Evolutionary conservation across 2,888 invertebrate species (phyloP), one percentile per base, ranked within the genome.

Genomic region (Podotricha telesiphe): DNA sequence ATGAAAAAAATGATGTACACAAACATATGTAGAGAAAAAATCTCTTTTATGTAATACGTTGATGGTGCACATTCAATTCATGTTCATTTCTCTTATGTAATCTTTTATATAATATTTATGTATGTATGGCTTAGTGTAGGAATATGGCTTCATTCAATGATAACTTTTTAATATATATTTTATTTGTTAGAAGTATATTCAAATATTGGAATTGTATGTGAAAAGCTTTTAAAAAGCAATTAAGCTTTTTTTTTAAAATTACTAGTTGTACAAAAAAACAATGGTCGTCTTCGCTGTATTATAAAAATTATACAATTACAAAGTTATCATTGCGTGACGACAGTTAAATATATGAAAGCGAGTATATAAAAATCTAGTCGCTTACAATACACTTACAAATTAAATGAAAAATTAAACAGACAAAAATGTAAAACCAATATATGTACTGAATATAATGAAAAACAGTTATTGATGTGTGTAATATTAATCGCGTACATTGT

Each of bases 331-430:
- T 42, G 58, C 42, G 22, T 42, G 42, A 20, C 10, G 20, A 42
- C 58, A 42, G 15, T 6, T 62, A 48, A 34, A 15, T 62, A n/a
- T 61, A 62, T 48, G 5, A 48, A 62, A 62, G 62, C 62, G 62
- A 62, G 62, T 62, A 62, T 62, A 48, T 48, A 15, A 13, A 61
- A 48, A 17, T 62, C 62, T 62, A 62, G 62, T 62, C 62, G 62
- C 62, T 48, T 48, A 34, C 45, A 48, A 48, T 37, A 45, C 19
- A 62, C 62, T 62, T n/a, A n/a, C n/a, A 48, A 45, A 10, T 59
- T 48, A 17, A 48, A 62, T 17, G 28, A 34, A 34, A 28, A 19
- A 17, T 17, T 5, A 48, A 48, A 20, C 7, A 4, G 5, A 17
- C 28, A 22, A 45, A 45, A 22, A 61, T 8, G 15, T 15, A 28